Conservation (phyloP, 2,888 invertebrate species). For the Bugula neritina region DNA sequence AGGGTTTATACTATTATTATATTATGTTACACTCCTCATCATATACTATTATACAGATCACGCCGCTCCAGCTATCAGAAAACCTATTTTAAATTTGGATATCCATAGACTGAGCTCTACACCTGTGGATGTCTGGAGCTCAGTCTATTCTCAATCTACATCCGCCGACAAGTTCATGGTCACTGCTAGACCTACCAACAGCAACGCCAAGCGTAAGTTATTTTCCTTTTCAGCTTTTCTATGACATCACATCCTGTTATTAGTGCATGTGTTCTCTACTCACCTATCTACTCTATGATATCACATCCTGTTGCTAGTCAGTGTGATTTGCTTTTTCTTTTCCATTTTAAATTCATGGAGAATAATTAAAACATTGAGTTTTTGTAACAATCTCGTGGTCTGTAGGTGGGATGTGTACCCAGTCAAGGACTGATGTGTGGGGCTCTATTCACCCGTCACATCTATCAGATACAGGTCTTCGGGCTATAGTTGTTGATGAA, state of each 20-base stretch:
- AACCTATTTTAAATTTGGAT: not conserved
- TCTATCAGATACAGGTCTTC: not conserved
- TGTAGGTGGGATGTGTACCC: constrained; percentile 10
- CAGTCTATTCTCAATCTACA: not conserved
- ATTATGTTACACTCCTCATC: too few species aligned
- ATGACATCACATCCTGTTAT: too few species aligned
- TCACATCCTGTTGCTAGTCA: too few species aligned
- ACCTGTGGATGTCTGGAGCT: constrained; percentile 4
- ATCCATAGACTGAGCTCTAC: not conserved
- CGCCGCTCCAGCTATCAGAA: not conserved
- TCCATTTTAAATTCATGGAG: too few species aligned
- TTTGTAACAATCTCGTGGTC: too few species aligned
- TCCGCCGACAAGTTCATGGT: not conserved
- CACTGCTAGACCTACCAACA: constrained; percentile 11
- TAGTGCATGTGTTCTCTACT: too few species aligned
- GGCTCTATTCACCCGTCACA: constrained; percentile 13
- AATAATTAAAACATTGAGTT: too few species aligned
- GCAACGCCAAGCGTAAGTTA: not conserved
- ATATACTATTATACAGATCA: too few species aligned
- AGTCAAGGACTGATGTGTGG: constrained; percentile 20
- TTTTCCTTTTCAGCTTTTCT: not conserved
- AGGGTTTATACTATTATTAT: too few species aligned
- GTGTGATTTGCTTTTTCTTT: too few species aligned
- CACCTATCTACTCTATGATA: too few species aligned
- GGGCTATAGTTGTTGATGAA: not conserved